Evolutionary conservation across 2,113 vertebrate species (phyloP).

Genomic region (Cinclus mexicanus): DNA sequence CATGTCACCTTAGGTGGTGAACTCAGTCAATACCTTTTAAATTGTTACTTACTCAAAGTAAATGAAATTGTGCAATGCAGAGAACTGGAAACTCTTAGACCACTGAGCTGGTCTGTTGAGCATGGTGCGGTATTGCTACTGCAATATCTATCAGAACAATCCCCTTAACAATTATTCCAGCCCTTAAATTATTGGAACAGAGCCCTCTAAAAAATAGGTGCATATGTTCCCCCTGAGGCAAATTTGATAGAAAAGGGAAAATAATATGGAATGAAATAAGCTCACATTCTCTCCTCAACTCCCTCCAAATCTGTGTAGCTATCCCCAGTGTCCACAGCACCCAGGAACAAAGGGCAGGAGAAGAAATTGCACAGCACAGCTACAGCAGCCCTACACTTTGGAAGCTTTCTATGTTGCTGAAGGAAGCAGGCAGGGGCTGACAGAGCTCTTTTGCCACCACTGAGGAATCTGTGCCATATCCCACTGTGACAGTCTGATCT

Average conservation of each 20-base stretch:
- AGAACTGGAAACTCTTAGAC: neutral
- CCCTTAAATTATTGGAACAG: neutral
- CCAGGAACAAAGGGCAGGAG: neutral
- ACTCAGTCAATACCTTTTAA: constrained; percentile 18
- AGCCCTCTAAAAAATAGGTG: neutral
- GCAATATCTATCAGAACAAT: neutral
- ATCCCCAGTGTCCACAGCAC: neutral
- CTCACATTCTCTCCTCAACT: neutral
- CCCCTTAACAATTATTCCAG: neutral
- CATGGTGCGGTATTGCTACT: neutral
- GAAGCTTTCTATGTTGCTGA: neutral
- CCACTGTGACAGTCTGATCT: neutral
- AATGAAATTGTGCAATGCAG: neutral
- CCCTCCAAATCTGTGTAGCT: neutral
- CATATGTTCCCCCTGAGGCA: neutral
- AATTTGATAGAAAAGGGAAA: neutral
- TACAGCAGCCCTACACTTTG: neutral
- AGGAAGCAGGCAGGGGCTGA: neutral
- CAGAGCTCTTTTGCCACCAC: neutral
- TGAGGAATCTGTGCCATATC: neutral
- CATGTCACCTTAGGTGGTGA: neutral
- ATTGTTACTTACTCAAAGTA: neutral
- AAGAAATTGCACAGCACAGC: neutral
- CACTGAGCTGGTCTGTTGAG: neutral
- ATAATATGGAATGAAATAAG: neutral